Base-by-base conservation (phyloP, 2,888 invertebrate genomes). In the Luperina testacea region DNA sequence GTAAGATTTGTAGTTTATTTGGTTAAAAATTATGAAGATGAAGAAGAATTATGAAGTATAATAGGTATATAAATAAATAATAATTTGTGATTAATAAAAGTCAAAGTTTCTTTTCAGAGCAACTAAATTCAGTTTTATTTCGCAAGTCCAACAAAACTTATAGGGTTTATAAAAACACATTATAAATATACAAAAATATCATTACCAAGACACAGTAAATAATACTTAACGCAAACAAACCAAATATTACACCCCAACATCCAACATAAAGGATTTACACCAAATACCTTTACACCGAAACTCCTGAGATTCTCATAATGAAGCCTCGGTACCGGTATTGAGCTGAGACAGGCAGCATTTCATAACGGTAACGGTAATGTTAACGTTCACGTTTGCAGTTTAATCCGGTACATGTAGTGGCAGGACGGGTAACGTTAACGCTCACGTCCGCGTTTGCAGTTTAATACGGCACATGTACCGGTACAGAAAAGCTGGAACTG, bases 401-500 rank as follows among this genome's bases (percentile, higher is more conserved):
- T 65, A 77, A 82, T 72, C 71, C 72, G 45, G 57, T 20, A 75
- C 48, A 48, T 57, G 75, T 32, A 73, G 24, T 8, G 13, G 20
- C 15, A 32, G 32, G 24, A 73, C 45, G 45, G 63, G 27, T n/a
- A 72, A 61, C 61, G 27, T 15, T 27, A 61, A 61, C 27, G 15
- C 27, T 15, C 27, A 61, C 15, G 57, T 59, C 24, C 57, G 32
- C 45, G 71, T 79, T 80, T 32, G 45, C 57, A 45, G 27, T 65
- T 79, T 74, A 72, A 84, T 74, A 78, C 76, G 24, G 59, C 15
- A 79, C 51, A 69, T 53, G 65, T 71, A 71, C n/a, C 38, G 42
- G 64, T 71, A 67, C 64, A 80, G 82, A 83, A 81, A 84, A 79
- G 81, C 72, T 69, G 69, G 71, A 68, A 82, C 78, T 80, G 72